Conservation (phyloP, 1,140 invertebrate species). For the Drusus annulatus region DNA sequence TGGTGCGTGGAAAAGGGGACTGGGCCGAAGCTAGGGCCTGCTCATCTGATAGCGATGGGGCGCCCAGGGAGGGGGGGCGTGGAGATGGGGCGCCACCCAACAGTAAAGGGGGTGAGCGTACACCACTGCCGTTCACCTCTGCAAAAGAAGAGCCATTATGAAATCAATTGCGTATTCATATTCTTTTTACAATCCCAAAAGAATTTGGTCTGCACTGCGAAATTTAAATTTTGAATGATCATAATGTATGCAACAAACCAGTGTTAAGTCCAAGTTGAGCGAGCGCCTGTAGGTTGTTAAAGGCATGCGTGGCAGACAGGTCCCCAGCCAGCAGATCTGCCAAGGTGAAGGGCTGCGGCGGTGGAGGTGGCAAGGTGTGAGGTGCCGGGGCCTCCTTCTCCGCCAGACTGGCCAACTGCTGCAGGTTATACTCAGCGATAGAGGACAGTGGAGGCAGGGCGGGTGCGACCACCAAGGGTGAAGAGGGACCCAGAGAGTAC, state of each 20-base stretch:
- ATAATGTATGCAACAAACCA: conserved; percentile 66
- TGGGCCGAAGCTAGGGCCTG: conserved; percentile 62
- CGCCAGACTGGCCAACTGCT: conserved; percentile 84
- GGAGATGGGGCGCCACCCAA: conserved; percentile 20
- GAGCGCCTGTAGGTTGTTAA: conserved; percentile 90
- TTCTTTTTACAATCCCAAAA: too few species aligned
- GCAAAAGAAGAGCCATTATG: background rate
- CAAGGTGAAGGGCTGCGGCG: conserved; percentile 75
- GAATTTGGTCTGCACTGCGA: too few species aligned
- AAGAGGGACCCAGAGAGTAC: conserved; percentile 65
- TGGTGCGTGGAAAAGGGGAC: conserved; percentile 73
- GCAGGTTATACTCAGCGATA: conserved; percentile 88
- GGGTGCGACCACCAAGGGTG: conserved; percentile 66
- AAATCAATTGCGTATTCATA: too few species aligned
- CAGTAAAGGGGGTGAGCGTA: conserved; percentile 30
- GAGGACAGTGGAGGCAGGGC: conserved; percentile 72
- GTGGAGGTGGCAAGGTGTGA: conserved; percentile 73
- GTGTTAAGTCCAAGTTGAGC: conserved; percentile 87
- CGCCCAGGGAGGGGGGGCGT: background rate
- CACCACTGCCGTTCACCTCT: conserved; percentile 42
- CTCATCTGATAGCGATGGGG: conserved; percentile 53
- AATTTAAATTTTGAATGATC: background rate
- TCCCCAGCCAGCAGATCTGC: conserved; percentile 84
- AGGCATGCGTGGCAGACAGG: conserved; percentile 79
- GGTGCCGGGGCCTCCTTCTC: conserved; percentile 75